These are phyloP conservation scores for Agrypnia vestita DNA, from an alignment of 1,140 invertebrate species.

Conservation along the genomic window DNA sequence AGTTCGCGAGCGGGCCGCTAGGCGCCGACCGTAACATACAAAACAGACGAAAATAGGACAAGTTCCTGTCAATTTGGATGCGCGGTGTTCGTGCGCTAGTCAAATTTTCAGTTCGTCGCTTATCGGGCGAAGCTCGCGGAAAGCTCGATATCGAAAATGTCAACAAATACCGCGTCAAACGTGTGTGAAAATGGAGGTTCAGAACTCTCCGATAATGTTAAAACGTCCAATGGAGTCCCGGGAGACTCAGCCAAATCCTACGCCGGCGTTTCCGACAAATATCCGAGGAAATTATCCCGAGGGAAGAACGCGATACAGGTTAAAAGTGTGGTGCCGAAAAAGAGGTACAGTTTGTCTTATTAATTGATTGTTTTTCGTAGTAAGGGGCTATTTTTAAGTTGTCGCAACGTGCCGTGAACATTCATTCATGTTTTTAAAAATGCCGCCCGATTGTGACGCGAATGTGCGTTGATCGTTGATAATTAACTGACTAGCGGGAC, in stretches of 20 bases:
- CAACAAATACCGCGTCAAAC: slow-evolving; percentile 42
- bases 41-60: slow-evolving; percentile 37
- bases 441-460: neutral
- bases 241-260: neutral
- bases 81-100: slow-evolving; percentile 42
- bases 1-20: slow-evolving; percentile 5
- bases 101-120: neutral
- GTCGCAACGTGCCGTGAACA: slow-evolving; percentile 5
- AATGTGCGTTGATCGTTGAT: neutral
- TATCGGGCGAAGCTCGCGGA: slow-evolving; percentile 31
- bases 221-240: neutral
- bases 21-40: slow-evolving; percentile 2
- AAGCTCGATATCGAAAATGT: slow-evolving; percentile 42
- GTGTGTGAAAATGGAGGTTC: neutral
- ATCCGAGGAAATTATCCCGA: slow-evolving; percentile 52
- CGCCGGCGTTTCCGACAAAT: slow-evolving; percentile 25
- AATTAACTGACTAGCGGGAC: neutral
- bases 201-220: neutral
- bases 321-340: slow-evolving; percentile 47
- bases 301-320: slow-evolving; percentile 46
- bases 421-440: slow-evolving; percentile 36
- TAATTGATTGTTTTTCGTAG: neutral
- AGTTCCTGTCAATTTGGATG: slow-evolving; percentile 25
- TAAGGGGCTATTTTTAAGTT: slow-evolving; percentile 14
- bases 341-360: slow-evolving; percentile 31